Conservation (phyloP, 2,888 invertebrate genomes). For the Amiota communis region DNA sequence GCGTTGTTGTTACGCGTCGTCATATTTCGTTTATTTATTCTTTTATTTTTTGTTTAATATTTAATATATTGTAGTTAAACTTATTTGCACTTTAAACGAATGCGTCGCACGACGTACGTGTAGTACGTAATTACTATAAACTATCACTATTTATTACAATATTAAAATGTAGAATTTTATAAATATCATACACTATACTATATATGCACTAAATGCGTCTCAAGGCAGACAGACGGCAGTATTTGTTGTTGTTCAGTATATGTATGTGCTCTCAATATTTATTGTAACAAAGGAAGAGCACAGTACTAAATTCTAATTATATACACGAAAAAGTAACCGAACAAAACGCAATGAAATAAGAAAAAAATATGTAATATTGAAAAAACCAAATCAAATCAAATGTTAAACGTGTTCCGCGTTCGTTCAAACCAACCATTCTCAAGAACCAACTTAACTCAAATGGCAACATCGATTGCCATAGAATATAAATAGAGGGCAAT, state of each 20-base stretch:
- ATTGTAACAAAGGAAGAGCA: too few relatives aligned
- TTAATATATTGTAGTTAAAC: background rate
- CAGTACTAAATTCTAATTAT: too few relatives aligned
- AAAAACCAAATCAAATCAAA: background rate
- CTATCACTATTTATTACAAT: background rate
- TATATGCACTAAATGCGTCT: too few relatives aligned
- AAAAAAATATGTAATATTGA: background rate
- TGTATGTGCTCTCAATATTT: too few relatives aligned
- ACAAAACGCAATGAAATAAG: background rate
- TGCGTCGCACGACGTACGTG: too few relatives aligned
- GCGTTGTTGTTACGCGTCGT: slow-evolving; percentile 32
- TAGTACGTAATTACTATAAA: background rate
- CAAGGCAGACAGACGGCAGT: too few relatives aligned
- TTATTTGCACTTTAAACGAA: background rate
- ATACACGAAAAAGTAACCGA: too few relatives aligned
- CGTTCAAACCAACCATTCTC: too few relatives aligned
- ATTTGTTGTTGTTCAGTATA: too few relatives aligned
- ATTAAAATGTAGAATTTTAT: background rate
- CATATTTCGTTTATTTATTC: slow-evolving; percentile 48
- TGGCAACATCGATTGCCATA: too few relatives aligned
- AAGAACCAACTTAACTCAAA: too few relatives aligned
- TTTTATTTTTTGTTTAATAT: background rate
- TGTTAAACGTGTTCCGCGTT: background rate
- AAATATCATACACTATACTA: background rate
- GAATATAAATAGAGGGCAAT: too few relatives aligned